These are phyloP conservation scores for Zophobas atratus DNA, from an alignment of 1,140 invertebrate species.

Conservation along the genomic window DNA sequence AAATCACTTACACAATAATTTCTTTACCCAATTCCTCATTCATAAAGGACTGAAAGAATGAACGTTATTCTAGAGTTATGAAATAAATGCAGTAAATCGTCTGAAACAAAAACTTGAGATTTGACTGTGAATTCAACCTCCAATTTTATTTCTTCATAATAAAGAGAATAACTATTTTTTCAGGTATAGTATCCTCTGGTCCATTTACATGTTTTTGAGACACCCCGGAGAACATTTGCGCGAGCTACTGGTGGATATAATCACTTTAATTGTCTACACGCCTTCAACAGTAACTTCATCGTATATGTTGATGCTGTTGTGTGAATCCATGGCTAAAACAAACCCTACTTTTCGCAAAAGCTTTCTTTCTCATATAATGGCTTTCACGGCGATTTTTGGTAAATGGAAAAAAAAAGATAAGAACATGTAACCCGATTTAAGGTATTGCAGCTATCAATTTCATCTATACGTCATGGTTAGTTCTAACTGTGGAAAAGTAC, in stretches of 20 bases:
- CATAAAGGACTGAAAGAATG: too few relatives aligned
- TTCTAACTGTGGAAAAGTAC: conserved; percentile 62
- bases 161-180: conserved; percentile 41
- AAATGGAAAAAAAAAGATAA: conserved; percentile 32
- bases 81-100: too few relatives aligned
- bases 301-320: conserved; percentile 64
- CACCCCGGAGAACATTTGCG: conserved; percentile 60
- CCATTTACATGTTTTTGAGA: conserved; percentile 61
- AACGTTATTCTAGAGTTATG: too few relatives aligned
- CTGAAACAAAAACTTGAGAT: too few relatives aligned
- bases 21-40: too few relatives aligned
- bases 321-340: conserved; percentile 61
- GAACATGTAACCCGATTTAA: conserved; percentile 39
- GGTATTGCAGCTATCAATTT: conserved; percentile 67
- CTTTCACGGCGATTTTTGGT: conserved; percentile 65
- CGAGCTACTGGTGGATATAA: conserved; percentile 62
- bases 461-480: conserved; percentile 66
- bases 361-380: conserved; percentile 61
- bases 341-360: conserved; percentile 27
- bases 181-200: conserved; percentile 63
- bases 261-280: conserved; percentile 64
- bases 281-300: conserved; percentile 64
- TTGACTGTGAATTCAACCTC: too few relatives aligned
- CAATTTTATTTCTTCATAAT: background rate
- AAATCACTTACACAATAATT: too few relatives aligned